These are phyloP conservation scores for Dicyrtomina minuta DNA, from an alignment of 2,888 invertebrate genomes.

Conservation along the genomic window DNA sequence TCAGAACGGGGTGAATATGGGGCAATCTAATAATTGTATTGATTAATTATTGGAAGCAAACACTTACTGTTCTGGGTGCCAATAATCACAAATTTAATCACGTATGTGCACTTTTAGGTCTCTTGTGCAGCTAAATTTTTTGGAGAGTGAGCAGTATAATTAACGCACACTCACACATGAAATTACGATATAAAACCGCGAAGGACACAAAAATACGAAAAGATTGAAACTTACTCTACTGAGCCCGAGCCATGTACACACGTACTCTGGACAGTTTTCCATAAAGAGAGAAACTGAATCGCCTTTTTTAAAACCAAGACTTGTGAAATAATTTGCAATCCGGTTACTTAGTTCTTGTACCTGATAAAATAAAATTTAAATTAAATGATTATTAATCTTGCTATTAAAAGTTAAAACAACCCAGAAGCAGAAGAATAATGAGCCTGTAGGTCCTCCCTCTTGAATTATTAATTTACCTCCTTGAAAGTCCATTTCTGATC, in stretches of 20 bases:
- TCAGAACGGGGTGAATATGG: no score
- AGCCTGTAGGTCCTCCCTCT: no score
- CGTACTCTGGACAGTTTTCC: slow-evolving; percentile 89
- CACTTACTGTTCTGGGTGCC: no score
- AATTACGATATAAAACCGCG: no score
- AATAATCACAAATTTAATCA: no score
- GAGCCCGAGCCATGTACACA: slow-evolving; percentile 88
- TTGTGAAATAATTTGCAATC: slow-evolving; percentile 74
- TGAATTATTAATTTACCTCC: slow-evolving; percentile 62
- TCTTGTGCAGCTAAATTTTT: no score
- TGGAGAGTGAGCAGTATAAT: no score
- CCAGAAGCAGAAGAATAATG: background rate
- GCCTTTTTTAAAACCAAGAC: slow-evolving; percentile 78
- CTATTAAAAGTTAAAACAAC: background rate
- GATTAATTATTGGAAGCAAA: no score
- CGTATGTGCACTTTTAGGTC: background rate
- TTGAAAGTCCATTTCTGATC: slow-evolving; percentile 81
- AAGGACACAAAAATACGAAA: background rate
- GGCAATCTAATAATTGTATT: background rate
- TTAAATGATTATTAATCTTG: no score
- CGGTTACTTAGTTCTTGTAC: slow-evolving; percentile 83
- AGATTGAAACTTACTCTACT: slow-evolving; percentile 36
- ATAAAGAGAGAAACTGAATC: slow-evolving; percentile 86
- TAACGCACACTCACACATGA: no score
- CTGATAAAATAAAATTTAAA: slow-evolving; percentile 57